These are phyloP conservation scores for Athetis lepigone DNA, from an alignment of 2,888 invertebrate genomes.

Conservation along the genomic window DNA sequence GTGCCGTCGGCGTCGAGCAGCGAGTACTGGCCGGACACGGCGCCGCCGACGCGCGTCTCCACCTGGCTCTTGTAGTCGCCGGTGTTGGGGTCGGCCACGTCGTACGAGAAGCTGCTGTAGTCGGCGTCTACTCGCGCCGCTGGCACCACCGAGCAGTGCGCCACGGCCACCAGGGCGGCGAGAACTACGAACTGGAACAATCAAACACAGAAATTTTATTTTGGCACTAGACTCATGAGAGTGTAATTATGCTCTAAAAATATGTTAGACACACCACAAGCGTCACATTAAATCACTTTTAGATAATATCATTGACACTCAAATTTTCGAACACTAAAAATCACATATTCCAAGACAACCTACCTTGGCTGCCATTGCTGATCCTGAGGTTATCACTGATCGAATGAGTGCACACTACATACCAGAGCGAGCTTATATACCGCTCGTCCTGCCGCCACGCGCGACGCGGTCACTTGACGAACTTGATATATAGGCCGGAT, in stretches of 20 bases:
- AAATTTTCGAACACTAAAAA: neutral
- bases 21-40: conserved; percentile 90
- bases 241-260: neutral
- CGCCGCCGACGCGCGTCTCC: conserved; percentile 89
- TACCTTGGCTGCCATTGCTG: conserved; percentile 83
- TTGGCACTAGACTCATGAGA: neutral
- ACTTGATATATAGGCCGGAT: conserved; percentile 65
- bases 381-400: conserved; percentile 71
- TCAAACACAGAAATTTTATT: neutral
- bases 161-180: conserved; percentile 76
- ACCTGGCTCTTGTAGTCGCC: conserved; percentile 90
- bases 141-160: conserved; percentile 79
- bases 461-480: conserved; percentile 61
- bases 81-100: conserved; percentile 89
- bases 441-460: conserved; percentile 22
- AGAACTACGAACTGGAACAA: conserved; percentile 80
- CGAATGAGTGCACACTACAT: conserved; percentile 71
- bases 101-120: conserved; percentile 86
- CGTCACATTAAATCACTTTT: neutral
- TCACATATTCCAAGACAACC: conserved; percentile 11
- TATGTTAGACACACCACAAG: neutral
- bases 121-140: conserved; percentile 77
- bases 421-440: conserved; percentile 73
- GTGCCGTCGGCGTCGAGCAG: conserved; percentile 90
- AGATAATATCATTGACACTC: neutral